Conservation (phyloP, 2,888 invertebrate species). For the Acrobeloides nanus region DNA sequence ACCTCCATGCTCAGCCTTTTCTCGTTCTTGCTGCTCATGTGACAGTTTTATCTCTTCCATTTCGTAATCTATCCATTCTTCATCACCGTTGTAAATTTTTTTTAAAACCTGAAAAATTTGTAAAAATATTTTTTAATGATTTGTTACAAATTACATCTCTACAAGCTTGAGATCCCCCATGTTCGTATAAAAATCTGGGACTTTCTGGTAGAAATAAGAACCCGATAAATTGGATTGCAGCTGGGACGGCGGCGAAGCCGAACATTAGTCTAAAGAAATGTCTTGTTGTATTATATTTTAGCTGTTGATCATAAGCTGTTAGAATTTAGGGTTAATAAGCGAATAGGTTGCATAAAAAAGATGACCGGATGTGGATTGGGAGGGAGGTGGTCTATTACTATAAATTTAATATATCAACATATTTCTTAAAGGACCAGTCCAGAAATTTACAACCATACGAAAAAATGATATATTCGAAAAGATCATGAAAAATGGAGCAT, state of each 20-base stretch:
- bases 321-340: too few relatives aligned
- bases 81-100: not conserved
- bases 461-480: too few relatives aligned
- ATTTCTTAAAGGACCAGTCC: too few relatives aligned
- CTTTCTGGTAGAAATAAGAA: slow-evolving; percentile 61
- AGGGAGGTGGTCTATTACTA: too few relatives aligned
- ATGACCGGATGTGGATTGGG: too few relatives aligned
- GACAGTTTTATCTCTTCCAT: slow-evolving; percentile 31
- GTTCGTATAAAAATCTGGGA: slow-evolving; percentile 55
- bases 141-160: not conserved
- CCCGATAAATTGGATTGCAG: slow-evolving; percentile 58
- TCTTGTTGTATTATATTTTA: not conserved
- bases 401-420: too few relatives aligned
- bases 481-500: too few relatives aligned
- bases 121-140: not conserved
- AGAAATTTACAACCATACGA: too few relatives aligned
- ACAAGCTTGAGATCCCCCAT: slow-evolving; percentile 13
- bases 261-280: slow-evolving; percentile 56
- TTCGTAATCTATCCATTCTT: slow-evolving; percentile 42
- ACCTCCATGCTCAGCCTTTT: not conserved
- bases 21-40: slow-evolving; percentile 15
- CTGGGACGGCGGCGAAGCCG: slow-evolving; percentile 59
- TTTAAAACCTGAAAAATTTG: not conserved
- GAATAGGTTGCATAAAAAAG: too few relatives aligned
- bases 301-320: not conserved